phyloP scores from a whole-genome alignment of 2,797 vertebrate genomes.

The Crypturellus tataupa region DNA sequence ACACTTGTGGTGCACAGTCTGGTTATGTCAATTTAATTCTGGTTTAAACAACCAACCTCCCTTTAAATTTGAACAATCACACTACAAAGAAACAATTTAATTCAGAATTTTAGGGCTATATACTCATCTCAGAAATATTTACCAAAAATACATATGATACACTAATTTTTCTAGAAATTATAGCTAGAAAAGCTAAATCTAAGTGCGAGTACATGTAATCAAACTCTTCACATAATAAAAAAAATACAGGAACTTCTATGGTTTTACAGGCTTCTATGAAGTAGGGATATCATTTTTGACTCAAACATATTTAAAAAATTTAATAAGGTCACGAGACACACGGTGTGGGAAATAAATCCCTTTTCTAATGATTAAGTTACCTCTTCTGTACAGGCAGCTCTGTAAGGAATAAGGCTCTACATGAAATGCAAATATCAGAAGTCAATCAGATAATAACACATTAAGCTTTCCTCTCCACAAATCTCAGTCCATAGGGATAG shows the following conservation, averaged over 20 bases:
- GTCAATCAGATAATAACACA: background rate
- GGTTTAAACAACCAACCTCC: background rate
- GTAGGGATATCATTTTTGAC: background rate
- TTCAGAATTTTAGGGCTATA: background rate
- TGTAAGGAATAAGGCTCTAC: background rate
- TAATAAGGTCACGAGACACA: background rate
- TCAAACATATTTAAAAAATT: background rate
- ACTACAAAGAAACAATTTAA: background rate
- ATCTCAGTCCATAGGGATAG: rapidly evolving
- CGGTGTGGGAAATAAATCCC: background rate
- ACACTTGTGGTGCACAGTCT: background rate
- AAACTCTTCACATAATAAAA: background rate
- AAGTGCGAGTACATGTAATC: background rate
- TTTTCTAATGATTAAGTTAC: background rate
- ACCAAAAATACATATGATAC: background rate
- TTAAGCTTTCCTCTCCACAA: background rate
- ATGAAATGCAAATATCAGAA: background rate
- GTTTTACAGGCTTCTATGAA: background rate
- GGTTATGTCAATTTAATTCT: background rate
- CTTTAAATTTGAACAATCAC: background rate
- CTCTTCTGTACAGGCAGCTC: background rate
- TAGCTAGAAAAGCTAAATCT: background rate
- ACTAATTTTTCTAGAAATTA: background rate
- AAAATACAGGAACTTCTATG: background rate
- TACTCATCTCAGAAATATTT: background rate